Evolutionary conservation across 37 sponge, comb jelly and placozoan genomes (phyloP).

Genomic region (Spongia lamella): DNA sequence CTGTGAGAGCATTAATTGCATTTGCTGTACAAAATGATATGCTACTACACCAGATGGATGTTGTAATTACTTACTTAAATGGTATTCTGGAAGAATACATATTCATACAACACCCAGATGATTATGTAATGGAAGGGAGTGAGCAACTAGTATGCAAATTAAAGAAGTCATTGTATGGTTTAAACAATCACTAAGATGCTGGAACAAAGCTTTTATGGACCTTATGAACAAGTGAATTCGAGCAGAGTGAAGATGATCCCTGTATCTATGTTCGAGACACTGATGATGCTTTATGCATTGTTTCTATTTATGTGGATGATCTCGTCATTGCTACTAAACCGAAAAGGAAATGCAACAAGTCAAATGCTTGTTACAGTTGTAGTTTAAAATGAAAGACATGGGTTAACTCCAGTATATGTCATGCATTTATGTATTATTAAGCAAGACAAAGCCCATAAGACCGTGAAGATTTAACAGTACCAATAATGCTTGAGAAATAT

Average conservation of each 20-base stretch:
- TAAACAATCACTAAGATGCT: slow-evolving; percentile 1
- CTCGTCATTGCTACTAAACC: slow-evolving; percentile 7
- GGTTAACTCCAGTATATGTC: slow-evolving; percentile 55
- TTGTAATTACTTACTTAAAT: not conserved
- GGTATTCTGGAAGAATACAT: slow-evolving; percentile 1
- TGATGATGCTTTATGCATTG: no score
- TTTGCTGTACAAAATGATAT: not conserved
- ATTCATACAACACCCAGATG: no score
- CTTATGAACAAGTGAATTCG: slow-evolving; percentile 10
- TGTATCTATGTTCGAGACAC: slow-evolving; percentile 21
- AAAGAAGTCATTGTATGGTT: no score
- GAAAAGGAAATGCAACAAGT: slow-evolving; percentile 16
- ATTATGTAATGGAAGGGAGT: no score
- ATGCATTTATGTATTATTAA: slow-evolving; percentile 32
- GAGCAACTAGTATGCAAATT: no score
- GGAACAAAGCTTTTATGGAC: not conserved
- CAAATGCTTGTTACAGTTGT: not conserved
- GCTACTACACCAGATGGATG: slow-evolving; percentile 15
- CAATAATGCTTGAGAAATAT: no score
- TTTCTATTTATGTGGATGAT: slow-evolving; percentile 39
- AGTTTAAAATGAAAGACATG: no score
- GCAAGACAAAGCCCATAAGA: slow-evolving; percentile 6
- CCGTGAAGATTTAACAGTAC: slow-evolving; percentile 32
- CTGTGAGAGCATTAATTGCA: not conserved
- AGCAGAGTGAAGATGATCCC: slow-evolving; percentile 17